phyloP scores from a whole-genome alignment of 1,140 invertebrate species.

The Cephus cinctus region DNA sequence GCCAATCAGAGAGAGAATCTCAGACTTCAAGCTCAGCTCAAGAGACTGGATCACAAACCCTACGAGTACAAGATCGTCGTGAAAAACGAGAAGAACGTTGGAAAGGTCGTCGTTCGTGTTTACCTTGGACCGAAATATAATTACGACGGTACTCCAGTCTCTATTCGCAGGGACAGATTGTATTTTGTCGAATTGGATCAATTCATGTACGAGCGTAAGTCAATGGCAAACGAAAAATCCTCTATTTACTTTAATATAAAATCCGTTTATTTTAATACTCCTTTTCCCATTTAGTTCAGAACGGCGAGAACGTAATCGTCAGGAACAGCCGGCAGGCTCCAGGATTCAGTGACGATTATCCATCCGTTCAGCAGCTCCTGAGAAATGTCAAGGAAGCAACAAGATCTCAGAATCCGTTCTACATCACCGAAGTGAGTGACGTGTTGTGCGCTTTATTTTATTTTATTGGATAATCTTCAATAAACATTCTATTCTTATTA shows the following conservation, averaged over 20 bases:
- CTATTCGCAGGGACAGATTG: conserved; percentile 61
- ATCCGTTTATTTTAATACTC: neutral
- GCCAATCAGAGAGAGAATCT: too few species aligned
- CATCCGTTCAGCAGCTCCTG: conserved; percentile 60
- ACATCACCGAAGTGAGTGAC: conserved; percentile 49
- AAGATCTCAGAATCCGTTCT: conserved; percentile 55
- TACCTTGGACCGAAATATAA: conserved; percentile 63
- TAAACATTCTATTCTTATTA: too few species aligned
- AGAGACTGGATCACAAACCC: conserved; percentile 65
- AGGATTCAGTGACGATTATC: conserved; percentile 63
- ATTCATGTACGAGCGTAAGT: conserved; percentile 61
- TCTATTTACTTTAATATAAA: neutral
- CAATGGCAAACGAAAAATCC: neutral
- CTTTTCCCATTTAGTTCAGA: conserved; percentile 49
- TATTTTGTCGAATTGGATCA: conserved; percentile 69
- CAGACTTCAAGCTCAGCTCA: conserved; percentile 45
- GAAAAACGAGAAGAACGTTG: conserved; percentile 47
- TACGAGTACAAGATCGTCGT: conserved; percentile 62
- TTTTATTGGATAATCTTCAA: neutral
- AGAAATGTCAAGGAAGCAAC: conserved; percentile 58
- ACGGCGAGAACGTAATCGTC: conserved; percentile 66
- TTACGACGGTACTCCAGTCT: conserved; percentile 55
- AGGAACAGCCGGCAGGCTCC: conserved; percentile 68
- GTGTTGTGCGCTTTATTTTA: neutral
- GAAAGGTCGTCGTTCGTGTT: conserved; percentile 53